Conservation (phyloP, 2,888 invertebrate species). For the Caenorhabditis becei region DNA sequence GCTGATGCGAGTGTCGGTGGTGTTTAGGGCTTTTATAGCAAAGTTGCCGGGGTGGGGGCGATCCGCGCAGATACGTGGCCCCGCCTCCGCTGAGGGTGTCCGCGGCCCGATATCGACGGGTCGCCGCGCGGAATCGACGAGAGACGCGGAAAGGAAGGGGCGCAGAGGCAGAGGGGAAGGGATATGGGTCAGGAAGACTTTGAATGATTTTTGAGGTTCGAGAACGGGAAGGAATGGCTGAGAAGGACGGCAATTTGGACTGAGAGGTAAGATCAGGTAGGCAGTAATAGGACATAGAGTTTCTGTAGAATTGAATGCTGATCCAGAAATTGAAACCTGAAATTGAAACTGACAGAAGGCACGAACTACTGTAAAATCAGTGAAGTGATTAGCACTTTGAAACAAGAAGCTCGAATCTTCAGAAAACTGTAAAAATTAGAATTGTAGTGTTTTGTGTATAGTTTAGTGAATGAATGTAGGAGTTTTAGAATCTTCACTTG, state of each 20-base stretch:
- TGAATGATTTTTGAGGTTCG: slow-evolving; percentile 55
- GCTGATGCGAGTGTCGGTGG: slow-evolving; percentile 52
- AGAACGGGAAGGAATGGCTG: slow-evolving; percentile 1
- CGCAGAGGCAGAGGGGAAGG: slow-evolving; percentile 19
- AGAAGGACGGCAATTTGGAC: not conserved
- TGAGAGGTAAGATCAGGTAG: not conserved
- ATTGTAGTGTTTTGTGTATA: too few species aligned
- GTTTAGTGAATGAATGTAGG: too few species aligned
- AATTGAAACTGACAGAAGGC: too few species aligned
- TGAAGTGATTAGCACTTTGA: too few species aligned
- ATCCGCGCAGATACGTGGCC: slow-evolving; percentile 40
- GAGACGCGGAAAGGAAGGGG: slow-evolving; percentile 45
- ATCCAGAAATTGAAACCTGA: too few species aligned
- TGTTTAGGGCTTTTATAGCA: slow-evolving; percentile 22
- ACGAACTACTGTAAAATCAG: too few species aligned
- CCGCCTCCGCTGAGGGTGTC: slow-evolving; percentile 47
- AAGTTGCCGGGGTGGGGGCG: slow-evolving; percentile 2
- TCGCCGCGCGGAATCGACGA: slow-evolving; percentile 37
- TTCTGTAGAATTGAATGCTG: not conserved
- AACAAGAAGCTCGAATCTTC: too few species aligned
- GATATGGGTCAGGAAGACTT: slow-evolving; percentile 54
- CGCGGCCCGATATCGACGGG: slow-evolving; percentile 48
- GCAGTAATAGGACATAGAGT: not conserved
- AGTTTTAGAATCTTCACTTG: too few species aligned
- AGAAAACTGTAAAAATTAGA: too few species aligned